These are phyloP conservation scores for Pelusios castaneus DNA, from an alignment of 2,113 vertebrate species.

Conservation along the genomic window DNA sequence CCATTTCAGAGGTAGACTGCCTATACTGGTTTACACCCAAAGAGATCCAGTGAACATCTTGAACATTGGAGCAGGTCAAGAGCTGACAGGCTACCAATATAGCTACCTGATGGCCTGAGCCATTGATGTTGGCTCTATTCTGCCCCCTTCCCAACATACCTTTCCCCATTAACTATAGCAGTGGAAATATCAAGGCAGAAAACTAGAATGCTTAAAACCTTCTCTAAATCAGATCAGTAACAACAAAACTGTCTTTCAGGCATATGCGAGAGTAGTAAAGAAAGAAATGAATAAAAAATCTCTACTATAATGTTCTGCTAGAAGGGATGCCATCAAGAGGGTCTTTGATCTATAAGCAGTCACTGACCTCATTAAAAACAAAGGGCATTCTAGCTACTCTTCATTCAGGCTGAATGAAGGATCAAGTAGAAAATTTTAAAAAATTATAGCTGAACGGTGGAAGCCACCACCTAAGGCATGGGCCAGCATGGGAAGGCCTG, in stretches of 20 bases:
- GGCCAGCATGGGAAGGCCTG: background rate
- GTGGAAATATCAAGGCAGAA: background rate
- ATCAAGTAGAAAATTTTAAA: background rate
- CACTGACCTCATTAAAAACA: background rate
- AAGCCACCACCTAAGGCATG: background rate
- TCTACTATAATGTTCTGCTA: accelerated
- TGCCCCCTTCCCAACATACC: background rate
- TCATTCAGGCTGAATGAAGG: background rate
- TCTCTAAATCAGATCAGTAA: background rate
- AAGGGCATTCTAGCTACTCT: background rate
- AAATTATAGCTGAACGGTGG: background rate
- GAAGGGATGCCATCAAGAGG: background rate
- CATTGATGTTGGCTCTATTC: background rate
- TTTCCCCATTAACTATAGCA: background rate
- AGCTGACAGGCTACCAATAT: background rate
- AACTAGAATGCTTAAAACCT: background rate
- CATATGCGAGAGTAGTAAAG: background rate
- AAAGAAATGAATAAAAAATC: background rate
- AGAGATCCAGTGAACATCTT: background rate
- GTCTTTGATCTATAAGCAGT: too few relatives aligned
- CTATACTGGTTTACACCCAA: background rate
- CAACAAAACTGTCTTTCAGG: background rate
- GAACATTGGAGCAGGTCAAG: background rate
- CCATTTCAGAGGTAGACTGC: background rate
- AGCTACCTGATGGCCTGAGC: background rate